phyloP scores from a whole-genome alignment of 2,888 invertebrate species.

The Yponomeuta sedellus region DNA sequence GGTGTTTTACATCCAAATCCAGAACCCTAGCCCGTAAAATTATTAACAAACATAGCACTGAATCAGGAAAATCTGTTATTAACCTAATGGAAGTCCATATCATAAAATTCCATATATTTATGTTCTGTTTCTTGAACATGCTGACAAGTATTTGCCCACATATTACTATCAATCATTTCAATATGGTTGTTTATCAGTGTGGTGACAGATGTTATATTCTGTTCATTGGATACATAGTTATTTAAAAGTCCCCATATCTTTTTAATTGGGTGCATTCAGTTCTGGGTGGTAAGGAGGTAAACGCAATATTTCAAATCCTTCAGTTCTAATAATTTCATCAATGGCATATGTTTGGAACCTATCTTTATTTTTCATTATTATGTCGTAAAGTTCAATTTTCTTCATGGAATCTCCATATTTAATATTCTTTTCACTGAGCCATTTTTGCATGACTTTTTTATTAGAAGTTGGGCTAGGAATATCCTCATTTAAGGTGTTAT shows the following conservation, averaged over 20 bases:
- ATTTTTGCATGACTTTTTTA: slow-evolving; percentile 16
- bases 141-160: slow-evolving; percentile 5
- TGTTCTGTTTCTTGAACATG: slow-evolving; percentile 2
- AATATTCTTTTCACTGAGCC: slow-evolving; percentile 16
- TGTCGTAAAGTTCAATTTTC: slow-evolving; percentile 14
- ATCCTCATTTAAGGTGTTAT: slow-evolving; percentile 6
- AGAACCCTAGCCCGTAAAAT: too few relatives aligned
- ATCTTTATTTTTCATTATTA: slow-evolving; percentile 15
- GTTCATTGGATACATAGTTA: slow-evolving; percentile 9
- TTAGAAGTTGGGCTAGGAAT: slow-evolving; percentile 12
- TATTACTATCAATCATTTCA: not conserved
- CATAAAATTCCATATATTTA: not conserved
- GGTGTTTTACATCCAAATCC: too few relatives aligned
- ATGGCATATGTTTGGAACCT: slow-evolving; percentile 9
- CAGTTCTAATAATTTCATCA: slow-evolving; percentile 5
- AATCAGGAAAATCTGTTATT: not conserved
- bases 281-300: slow-evolving; percentile 16
- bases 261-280: slow-evolving; percentile 15
- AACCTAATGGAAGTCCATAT: not conserved
- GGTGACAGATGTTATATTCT: slow-evolving; percentile 8
- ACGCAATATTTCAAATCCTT: slow-evolving; percentile 12
- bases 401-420: not conserved
- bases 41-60: too few relatives aligned
- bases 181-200: slow-evolving; percentile 11
- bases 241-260: slow-evolving; percentile 16